These are phyloP conservation scores for Aspiorhynchus laticeps DNA, from an alignment of 2,113 vertebrate species.

Conservation along the genomic window DNA sequence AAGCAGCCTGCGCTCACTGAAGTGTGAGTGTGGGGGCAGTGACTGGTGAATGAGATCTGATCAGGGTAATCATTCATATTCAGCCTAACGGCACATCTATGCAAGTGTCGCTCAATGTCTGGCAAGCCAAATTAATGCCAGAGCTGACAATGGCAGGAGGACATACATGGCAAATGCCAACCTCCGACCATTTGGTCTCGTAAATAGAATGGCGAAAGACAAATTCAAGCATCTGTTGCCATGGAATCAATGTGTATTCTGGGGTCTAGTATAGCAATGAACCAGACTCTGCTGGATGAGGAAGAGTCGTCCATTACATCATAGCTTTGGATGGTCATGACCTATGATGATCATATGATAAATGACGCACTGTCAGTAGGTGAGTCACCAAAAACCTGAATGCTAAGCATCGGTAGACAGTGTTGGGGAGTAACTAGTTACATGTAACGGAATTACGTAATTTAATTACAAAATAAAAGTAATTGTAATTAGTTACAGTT, in stretches of 20 bases:
- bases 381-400: neutral
- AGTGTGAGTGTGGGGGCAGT: constrained; percentile 45
- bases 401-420: neutral
- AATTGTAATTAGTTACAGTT: no score
- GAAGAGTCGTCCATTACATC: neutral
- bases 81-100: constrained; percentile 49
- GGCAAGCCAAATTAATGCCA: constrained; percentile 43
- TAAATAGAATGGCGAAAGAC: neutral
- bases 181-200: neutral
- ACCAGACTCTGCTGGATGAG: constrained; percentile 9
- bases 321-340: neutral
- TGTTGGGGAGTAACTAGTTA: no score
- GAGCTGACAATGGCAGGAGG: neutral
- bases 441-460: no score
- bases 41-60: constrained; percentile 51
- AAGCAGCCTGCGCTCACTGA: constrained; percentile 29
- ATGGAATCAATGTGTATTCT: neutral
- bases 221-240: constrained; percentile 21
- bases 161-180: neutral
- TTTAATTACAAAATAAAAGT: no score
- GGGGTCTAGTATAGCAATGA: neutral
- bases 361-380: neutral
- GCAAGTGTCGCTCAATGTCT: constrained; percentile 43
- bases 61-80: constrained; percentile 56
- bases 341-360: neutral